Evolutionary conservation across 1,140 invertebrate species (phyloP), one percentile per base, ranked within the genome.

Genomic region (Zaprionus taronus): DNA sequence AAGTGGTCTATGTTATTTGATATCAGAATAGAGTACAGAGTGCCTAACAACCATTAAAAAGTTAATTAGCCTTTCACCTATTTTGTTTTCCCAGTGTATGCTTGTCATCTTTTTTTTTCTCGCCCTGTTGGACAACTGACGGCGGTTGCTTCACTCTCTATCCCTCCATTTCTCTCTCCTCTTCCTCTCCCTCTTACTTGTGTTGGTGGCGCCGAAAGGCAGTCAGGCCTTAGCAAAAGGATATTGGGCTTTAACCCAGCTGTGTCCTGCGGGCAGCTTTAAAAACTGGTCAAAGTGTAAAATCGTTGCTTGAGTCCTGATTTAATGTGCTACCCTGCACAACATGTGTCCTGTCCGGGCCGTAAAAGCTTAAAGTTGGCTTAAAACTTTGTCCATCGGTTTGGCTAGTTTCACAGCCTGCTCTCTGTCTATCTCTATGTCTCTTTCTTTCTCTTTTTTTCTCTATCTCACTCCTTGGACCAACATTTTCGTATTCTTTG

Each of bases 281-380:
- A 80, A 83, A 73, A 61, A 28, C n/a, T 61, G 77, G 58, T 28
- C 69, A 68, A 80, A 87, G 83, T 87, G 83, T 74, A 60, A 86
- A 71, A 79, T 72, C 76, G 79, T 82, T 82, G 71, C 72, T 69
- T 68, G 69, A 71, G 63, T 38, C 61, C 72, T 71, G 79, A 82
- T 82, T 83, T 79, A 82, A 85, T 56, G 77, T 73, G 61, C 62
- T 65, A 51, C 24, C 15, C 20, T 26, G 41, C 41, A 26, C 22
- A 70, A 55, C 57, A 79, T 64, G 74, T 72, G 57, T 77, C 62
- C 64, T 55, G 56, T 68, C 44, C 22, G 70, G 70, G 63, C 79
- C 72, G 56, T 69, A 82, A 85, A 82, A 86, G 83, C 83, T 86
- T 86, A 80, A 86, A 87, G 80, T 86, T 86, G 80, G 80, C 83